Conservation (phyloP, 2,113 vertebrate species). For the Hydropotes inermis region DNA sequence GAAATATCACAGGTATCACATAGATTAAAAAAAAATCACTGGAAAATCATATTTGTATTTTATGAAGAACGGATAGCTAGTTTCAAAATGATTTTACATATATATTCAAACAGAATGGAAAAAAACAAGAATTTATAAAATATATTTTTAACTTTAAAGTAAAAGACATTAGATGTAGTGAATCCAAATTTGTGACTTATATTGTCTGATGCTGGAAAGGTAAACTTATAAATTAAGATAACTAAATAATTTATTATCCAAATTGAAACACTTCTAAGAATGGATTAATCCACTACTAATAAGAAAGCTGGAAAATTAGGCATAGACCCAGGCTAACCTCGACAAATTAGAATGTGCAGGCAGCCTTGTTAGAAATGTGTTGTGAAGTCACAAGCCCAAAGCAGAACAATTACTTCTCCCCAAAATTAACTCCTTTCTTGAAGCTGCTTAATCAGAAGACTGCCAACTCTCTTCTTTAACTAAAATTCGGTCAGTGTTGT, state of each 20-base stretch:
- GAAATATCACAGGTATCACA: neutral
- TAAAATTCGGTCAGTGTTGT: neutral
- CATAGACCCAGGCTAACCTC: neutral
- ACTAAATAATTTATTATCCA: neutral
- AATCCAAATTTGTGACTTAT: neutral
- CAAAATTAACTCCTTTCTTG: neutral
- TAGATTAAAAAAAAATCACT: neutral
- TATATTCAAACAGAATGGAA: neutral
- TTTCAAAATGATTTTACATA: neutral
- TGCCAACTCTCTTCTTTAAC: neutral
- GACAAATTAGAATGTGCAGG: neutral
- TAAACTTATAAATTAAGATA: neutral
- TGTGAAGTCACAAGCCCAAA: neutral
- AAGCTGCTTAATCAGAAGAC: neutral
- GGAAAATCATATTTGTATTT: neutral
- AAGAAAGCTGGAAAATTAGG: neutral
- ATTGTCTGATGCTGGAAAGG: neutral
- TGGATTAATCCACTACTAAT: neutral
- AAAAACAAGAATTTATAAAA: neutral
- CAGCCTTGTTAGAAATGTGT: neutral
- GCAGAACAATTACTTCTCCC: neutral
- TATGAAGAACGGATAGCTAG: neutral
- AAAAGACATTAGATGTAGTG: neutral
- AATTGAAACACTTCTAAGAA: neutral
- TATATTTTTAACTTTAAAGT: constrained; percentile 21